phyloP scores from a whole-genome alignment of 1,140 invertebrate genomes.

The Drosophila hydei region DNA sequence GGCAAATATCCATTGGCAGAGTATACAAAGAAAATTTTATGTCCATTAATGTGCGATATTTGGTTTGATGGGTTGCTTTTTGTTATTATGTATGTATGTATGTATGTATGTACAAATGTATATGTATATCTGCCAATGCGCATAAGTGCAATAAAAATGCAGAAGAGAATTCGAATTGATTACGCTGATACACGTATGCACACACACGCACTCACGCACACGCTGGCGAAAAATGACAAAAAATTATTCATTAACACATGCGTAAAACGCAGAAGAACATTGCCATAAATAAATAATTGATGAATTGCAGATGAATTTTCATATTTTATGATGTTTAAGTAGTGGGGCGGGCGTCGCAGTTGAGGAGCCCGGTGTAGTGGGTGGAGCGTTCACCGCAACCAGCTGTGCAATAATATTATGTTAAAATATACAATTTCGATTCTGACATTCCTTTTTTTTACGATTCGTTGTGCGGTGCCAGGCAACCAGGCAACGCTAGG shows the following conservation, averaged over 20 bases:
- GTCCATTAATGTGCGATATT: constrained; percentile 69
- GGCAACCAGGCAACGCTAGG: not conserved
- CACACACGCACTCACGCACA: constrained; percentile 19
- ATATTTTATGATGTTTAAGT: constrained; percentile 82
- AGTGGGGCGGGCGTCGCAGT: constrained; percentile 25
- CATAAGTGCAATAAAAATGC: constrained; percentile 74
- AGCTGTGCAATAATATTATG: constrained; percentile 77
- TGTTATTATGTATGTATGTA: constrained; percentile 3
- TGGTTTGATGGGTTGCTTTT: constrained; percentile 35
- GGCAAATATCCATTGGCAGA: not conserved
- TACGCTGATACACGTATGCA: constrained; percentile 34
- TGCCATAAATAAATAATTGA: constrained; percentile 82
- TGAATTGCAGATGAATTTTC: constrained; percentile 83
- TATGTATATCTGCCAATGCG: constrained; percentile 27
- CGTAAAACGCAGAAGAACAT: constrained; percentile 75
- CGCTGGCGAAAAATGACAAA: constrained; percentile 49
- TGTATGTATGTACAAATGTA: not conserved
- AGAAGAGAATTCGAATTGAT: constrained; percentile 72
- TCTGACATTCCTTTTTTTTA: constrained; percentile 48
- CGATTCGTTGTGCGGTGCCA: constrained; percentile 43
- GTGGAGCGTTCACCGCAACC: constrained; percentile 45
- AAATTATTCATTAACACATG: constrained; percentile 83
- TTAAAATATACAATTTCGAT: constrained; percentile 81
- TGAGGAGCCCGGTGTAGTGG: not conserved
- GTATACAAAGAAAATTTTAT: constrained; percentile 46